A percentile compares a stretch with the other conserved stretches of the same genome.
Evolutionary conservation across 2,113 vertebrate species (phyloP).

Genomic region (Solenodon paradoxus): DNA sequence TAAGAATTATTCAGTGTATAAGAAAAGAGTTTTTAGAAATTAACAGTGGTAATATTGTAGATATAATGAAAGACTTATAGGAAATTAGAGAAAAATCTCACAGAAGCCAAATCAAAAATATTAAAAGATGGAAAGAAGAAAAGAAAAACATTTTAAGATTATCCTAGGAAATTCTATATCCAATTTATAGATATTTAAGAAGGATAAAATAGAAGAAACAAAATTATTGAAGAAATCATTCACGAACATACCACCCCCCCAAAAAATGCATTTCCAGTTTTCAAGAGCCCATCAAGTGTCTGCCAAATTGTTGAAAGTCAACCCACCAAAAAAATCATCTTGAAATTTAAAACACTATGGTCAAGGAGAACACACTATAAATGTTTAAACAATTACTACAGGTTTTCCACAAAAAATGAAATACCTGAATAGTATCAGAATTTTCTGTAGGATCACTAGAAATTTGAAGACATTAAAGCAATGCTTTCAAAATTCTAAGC

Average conservation of each 20-base stretch:
- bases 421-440: not conserved
- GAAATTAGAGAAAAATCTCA: slow-evolving; percentile 19
- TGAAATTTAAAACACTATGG: not conserved
- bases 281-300: not conserved
- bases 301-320: not conserved
- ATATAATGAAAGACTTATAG: not conserved
- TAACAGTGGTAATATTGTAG: not conserved
- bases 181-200: not conserved
- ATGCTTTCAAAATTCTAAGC: not conserved
- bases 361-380: not conserved
- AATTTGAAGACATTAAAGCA: not conserved
- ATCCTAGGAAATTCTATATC: not conserved
- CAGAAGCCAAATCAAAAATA: not conserved
- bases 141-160: not conserved
- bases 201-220: not conserved
- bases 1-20: not conserved
- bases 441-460: not conserved
- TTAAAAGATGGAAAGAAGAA: not conserved
- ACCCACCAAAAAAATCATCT: not conserved
- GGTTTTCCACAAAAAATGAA: not conserved
- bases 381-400: not conserved
- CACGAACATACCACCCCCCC: not conserved
- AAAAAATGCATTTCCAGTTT: not conserved
- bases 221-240: not conserved
- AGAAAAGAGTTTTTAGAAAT: slow-evolving; percentile 7